phyloP scores from a whole-genome alignment of 2,797 vertebrate genomes.

The Meriones psammophilus region DNA sequence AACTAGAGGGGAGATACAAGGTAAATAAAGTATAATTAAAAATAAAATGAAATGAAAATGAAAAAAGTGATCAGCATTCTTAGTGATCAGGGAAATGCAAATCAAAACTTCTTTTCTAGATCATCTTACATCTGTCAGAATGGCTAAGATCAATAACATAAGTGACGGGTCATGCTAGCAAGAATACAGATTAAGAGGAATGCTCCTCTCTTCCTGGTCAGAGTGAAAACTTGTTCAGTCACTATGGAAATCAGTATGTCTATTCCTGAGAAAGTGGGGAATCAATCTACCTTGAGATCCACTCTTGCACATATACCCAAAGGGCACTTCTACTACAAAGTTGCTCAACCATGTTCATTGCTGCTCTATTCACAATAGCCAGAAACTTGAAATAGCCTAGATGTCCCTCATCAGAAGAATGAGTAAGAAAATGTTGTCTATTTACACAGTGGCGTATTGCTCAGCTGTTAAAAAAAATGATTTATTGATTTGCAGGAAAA shows the following conservation, averaged over 20 bases:
- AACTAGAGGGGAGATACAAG: no score
- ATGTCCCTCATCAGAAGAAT: neutral
- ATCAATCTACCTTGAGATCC: neutral
- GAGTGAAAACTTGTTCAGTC: no score
- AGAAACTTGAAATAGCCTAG: neutral
- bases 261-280: neutral
- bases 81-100: neutral
- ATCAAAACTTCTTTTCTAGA: neutral
- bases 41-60: no score
- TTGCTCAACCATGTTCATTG: neutral
- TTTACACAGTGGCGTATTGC: neutral
- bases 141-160: neutral
- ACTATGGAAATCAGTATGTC: neutral
- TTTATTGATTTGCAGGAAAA: neutral
- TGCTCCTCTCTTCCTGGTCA: no score
- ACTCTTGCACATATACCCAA: neutral
- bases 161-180: neutral
- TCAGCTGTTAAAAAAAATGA: neutral
- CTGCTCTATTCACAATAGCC: neutral
- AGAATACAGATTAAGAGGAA: neutral
- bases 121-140: neutral
- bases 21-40: no score
- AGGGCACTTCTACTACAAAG: neutral
- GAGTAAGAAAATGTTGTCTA: neutral
- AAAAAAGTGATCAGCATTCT: no score